phyloP scores from a whole-genome alignment of 2,113 vertebrate species.

The Hylia prasina region DNA sequence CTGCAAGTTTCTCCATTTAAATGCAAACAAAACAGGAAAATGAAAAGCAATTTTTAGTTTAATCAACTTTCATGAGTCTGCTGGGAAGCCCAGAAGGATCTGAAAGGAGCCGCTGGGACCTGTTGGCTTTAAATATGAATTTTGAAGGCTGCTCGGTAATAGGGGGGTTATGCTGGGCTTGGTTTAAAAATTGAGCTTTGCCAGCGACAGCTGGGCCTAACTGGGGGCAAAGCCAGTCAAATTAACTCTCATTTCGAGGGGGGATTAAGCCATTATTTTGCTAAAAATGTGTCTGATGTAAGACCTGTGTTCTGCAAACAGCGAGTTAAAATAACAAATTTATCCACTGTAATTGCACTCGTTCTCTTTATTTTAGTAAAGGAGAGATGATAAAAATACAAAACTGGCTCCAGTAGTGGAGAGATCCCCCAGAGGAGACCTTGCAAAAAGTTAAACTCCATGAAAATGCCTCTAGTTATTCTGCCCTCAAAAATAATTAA shows the following conservation, averaged over 20 bases:
- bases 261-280: background rate
- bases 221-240: background rate
- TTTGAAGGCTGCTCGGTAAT: slow-evolving; percentile 2
- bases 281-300: background rate
- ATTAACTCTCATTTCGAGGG: background rate
- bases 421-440: background rate
- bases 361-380: background rate
- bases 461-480: background rate
- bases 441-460: background rate
- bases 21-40: slow-evolving; percentile 60
- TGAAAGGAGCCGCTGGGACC: slow-evolving; percentile 41
- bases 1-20: slow-evolving; percentile 54
- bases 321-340: background rate
- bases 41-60: slow-evolving; percentile 59
- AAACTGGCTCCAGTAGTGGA: background rate
- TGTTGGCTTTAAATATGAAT: slow-evolving; percentile 46
- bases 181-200: background rate
- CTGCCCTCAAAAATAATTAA: background rate
- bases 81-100: slow-evolving; percentile 26
- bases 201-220: background rate
- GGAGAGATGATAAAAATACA: background rate
- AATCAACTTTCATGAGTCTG: slow-evolving; percentile 63
- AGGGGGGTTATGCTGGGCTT: background rate
- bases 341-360: background rate
- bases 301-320: background rate